These are phyloP conservation scores for Sula dactylatra DNA, from an alignment of 2,113 vertebrate species.

Conservation along the genomic window DNA sequence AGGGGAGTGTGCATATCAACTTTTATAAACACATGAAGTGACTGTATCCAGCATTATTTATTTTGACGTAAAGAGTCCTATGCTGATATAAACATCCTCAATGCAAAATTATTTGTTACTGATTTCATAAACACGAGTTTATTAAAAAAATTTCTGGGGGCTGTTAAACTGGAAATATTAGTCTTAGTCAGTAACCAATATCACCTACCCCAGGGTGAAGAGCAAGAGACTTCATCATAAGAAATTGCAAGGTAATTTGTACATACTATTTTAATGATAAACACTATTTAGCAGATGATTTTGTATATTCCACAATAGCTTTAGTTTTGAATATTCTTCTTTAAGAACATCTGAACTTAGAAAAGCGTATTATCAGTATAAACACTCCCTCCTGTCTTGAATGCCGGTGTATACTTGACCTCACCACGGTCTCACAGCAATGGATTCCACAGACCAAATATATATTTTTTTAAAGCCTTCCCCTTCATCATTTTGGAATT, in stretches of 20 bases:
- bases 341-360: too few relatives aligned
- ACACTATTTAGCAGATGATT: neutral
- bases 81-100: neutral
- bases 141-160: neutral
- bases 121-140: neutral
- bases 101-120: neutral
- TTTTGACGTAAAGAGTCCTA: neutral
- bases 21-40: conserved; percentile 8
- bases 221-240: neutral
- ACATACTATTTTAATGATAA: neutral
- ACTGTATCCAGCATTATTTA: neutral
- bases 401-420: neutral
- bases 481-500: neutral
- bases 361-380: too few relatives aligned
- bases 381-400: neutral
- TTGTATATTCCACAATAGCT: neutral
- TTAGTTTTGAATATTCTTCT: neutral
- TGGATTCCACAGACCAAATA: neutral
- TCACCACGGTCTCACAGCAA: neutral
- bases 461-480: neutral
- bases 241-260: neutral
- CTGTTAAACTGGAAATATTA: neutral
- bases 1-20: neutral
- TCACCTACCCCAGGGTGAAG: neutral
- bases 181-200: neutral